Evolutionary conservation across 2,113 vertebrate genomes (phyloP), one percentile per base, ranked within the genome.

Genomic region (Phyllopteryx taeniolatus): DNA sequence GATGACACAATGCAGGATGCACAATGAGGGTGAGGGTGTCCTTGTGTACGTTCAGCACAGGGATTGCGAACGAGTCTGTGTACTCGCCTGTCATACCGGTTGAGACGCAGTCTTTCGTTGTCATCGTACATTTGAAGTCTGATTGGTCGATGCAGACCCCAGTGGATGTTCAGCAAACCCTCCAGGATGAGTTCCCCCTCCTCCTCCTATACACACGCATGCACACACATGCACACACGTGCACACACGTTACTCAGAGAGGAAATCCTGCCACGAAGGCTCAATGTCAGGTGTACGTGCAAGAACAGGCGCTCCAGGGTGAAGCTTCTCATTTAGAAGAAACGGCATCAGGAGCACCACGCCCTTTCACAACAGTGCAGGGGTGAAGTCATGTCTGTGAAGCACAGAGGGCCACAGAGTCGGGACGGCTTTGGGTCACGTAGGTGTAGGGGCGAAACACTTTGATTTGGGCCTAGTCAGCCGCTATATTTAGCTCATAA

Each of bases 91-190:
- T 47, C 42, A 0, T 81, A 87, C 70, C 80, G 84, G 87, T 91
- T 92, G 0, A 85, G 44, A 60, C 83, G 93, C 76, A 99, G 92
- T 69, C 95, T 93, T 62, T 99, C 96, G 20, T 96, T 91, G 89
- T 97, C 95, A 9, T 99, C 97, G 61, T 98, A 93, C 96, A 99
- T 99, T 92, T 99, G 96, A 44, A 99, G 92, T 33, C 98, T 93
- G 87, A 99, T 99, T 80, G 98, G 96, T 27, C 98, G 90, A 46
- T 94, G 92, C 62, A 99, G 86, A 11, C 98, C 98, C 97, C 98
- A 99, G 53, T 95, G 96, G 88, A 99, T 96, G 87, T 97, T 99
- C 68, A 99, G 92, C 85, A 99, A 85, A 61, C 97, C 98, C 82
- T 99, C 98, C 31, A 99, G 92, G 3, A 98, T 93, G 68, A 99